Evolutionary conservation across 53 echinoderm and acorn worm genomes (phyloP), one percentile per base, ranked within the genome.

Genomic region (Pentamera pediparva): DNA sequence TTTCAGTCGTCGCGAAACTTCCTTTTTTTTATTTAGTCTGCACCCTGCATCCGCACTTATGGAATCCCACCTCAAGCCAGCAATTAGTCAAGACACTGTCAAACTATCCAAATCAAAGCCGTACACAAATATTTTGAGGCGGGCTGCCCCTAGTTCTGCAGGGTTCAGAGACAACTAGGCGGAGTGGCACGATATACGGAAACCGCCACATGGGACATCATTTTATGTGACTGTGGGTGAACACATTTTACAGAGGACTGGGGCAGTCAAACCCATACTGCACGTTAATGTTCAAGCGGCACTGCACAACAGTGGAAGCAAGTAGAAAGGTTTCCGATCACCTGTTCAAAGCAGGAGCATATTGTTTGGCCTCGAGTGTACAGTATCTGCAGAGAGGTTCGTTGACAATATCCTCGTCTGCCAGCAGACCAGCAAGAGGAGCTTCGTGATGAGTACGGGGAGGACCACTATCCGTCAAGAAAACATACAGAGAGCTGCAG

Each of bases 281-380:
- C 18, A 63, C 63, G 17, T 24, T 63, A 18, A 63, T 63, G 63
- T 63, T 63, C 9, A 63, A 9, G 25, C 5, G 63, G 39, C 63
- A 63, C 63, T 9, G 63, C 4, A 39, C 9, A 6, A 4, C 63
- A 4, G 39, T 5, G 20, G 21, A 37, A 10, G 4, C 5, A 2
- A 37, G 38, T 4, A 36, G 38, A 25, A 63, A 63, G 21, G 24
- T 12, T 4, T 15, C 63, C 17, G 12, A 35, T 25, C 22, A 63
- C 18, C 5, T 63, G 10, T 63, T 63, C 20, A n/a, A 5, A 10
- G 63, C 63, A 11, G 15, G 39, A 4, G 65, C 40, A 6, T 65
- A 65, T 11, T 65, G 65, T 27, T 40, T 43, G 43, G 43, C 8
- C 65, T 43, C 6, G 10, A 15, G 0, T 65, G 65, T 35, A 27